Percentiles rank a stretch among this genome's conserved stretches.
These are phyloP conservation scores for Lates japonicus DNA, from an alignment of 2,797 vertebrate genomes.

Conservation along the genomic window DNA sequence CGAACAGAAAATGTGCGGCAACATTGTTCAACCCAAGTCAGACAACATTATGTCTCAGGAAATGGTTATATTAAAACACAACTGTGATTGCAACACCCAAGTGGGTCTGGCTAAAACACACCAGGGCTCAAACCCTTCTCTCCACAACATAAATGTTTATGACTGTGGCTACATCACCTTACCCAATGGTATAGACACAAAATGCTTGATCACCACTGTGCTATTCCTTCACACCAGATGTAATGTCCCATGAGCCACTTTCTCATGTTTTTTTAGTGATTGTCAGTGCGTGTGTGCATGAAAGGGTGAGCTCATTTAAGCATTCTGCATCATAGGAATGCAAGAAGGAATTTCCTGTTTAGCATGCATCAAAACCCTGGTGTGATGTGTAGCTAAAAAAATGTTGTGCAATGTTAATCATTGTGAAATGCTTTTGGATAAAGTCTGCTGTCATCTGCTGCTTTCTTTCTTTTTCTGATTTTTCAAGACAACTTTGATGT, in stretches of 20 bases:
- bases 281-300: not conserved
- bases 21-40: not conserved
- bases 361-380: not conserved
- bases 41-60: not conserved
- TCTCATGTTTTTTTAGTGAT: not conserved
- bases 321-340: not conserved
- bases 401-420: constrained; percentile 10
- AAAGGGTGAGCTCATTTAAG: not conserved
- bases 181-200: no score
- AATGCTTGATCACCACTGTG: not conserved
- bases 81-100: not conserved
- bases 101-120: not conserved
- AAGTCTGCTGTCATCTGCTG: not conserved
- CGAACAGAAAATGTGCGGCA: constrained; percentile 11
- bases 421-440: not conserved
- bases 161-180: no score
- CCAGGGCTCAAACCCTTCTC: not conserved
- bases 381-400: not conserved
- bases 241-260: not conserved
- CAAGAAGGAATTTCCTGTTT: not conserved
- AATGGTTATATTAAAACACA: not conserved
- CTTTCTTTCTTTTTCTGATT: not conserved
- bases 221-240: not conserved
- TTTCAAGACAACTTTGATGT: not conserved
- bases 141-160: not conserved